Base-by-base conservation (phyloP, 2,888 invertebrate genomes). In the Ophion ellenae region DNA sequence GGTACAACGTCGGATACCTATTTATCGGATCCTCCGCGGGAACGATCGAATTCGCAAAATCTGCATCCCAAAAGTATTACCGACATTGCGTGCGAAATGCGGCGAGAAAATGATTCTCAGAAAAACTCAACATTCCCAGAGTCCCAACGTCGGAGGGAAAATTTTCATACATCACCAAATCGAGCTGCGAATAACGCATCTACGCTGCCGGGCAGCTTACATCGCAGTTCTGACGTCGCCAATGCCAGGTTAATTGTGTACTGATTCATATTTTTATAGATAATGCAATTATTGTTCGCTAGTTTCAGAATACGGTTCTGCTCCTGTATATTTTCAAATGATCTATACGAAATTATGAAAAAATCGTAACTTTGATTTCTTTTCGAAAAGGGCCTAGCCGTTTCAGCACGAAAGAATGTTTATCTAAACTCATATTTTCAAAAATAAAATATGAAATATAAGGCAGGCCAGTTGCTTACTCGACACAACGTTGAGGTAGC, bases 1-100 rank as follows among this genome's bases (percentile, higher is more conserved):
- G 97, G 97, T 47, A 97, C 98, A 0, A 97, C 98, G 0, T 98
- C 98, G 0, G 96, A 98, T 94, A 97, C 97, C 0, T 98, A 99
- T 94, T 95, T 99, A 53, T 95, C 97, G 32, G 95, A 95, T 32
- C 94, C 93, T 28, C 89, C 84, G 59, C 87, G 85, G 80, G 81
- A 86, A 1, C 90, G 84, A 40, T 86, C 40, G 28, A 81, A 78
- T 3, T 85, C 78, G 24, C 88, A 82, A 24, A 88, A 81, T 20
- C 67, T 66, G 40, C 32, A 79, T 74, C 57, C 66, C 17, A 73
- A 75, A 70, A 79, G 84, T 24, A 71, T 80, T 47, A 67, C 81
- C 57, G 78, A 76, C 40, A 79, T 77, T 17, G 45, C 82, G 24
- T 47, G 71, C 11, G 84, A 79, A 10, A 74, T 77, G 28, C 82